Base-by-base conservation (phyloP, 2,113 vertebrate genomes). In the Serilophus lunatus region DNA sequence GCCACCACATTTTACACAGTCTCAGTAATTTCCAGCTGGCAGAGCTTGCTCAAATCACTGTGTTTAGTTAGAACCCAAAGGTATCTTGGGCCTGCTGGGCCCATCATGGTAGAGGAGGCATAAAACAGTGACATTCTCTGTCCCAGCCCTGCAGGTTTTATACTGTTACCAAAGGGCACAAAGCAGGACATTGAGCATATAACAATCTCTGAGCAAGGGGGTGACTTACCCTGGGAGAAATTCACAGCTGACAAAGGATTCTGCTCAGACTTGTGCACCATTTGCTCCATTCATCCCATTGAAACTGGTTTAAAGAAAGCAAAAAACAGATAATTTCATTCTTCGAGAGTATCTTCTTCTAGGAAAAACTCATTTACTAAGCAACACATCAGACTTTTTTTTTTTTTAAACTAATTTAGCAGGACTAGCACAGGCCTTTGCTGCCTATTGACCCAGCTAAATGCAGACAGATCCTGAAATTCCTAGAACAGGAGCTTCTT, bases 141-240 rank as follows among this genome's bases (percentile, higher is more conserved):
- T 15, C 50, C 44, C 78, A 75, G 53, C 64, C 42, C 59, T 12
- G 31, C 49, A 49, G 44, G 35, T 35, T 69, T 66, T 12, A 50
- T 22, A 11, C n/a, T 6, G 24, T 9, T 15, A 57, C 29, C 36
- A 40, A 44, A 29, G 36, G 59, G 76, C 31, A 63, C 57, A 40
- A 35, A 10, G 5, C 54, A 38, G 1, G 1, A 65, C 31, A 33
- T 40, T 3, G n/a, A 79, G 15, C 2, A 2, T 0, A 1, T 20
- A 51, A 35, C 1, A 5, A n/a, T 36, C 29, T 76, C 23, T 50
- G 83, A 61, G 45, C 56, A 51, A 9, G 2, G 12, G 8, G 18
- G 18, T 31, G 47, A 51, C 63, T 66, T 71, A 88, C 63, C 74
- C 40, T 18, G 25, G 53, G 44, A 9, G 38, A 76, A 42, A 50